Base-by-base conservation (phyloP, 2,113 vertebrate genomes). In the Tympanuchus pallidicinctus region DNA sequence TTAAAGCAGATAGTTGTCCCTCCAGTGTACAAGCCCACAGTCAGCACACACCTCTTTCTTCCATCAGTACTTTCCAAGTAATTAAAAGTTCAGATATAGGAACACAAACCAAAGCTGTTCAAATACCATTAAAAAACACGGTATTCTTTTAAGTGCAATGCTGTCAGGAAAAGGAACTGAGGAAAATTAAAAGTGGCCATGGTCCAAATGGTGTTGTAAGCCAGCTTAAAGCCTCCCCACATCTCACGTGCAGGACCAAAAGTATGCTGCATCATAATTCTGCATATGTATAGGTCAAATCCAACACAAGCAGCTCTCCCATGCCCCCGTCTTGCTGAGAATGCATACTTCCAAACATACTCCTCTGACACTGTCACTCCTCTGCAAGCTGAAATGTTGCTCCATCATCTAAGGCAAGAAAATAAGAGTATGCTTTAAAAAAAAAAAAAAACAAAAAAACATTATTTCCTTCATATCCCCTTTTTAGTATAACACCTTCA, bases 161-260 rank as follows among this genome's bases (percentile, higher is more conserved):
- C 8, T 76, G 5, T 32, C 6, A 4, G 8, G 5, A 86, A 59
- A 92, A 91, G 27, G 13, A 91, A 60, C 59, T 36, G 0, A 52
- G 52, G 69, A 60, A 75, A 47, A 72, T 1, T 45, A 15, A 65
- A 64, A 13, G 13, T 8, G 38, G 7, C 4, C 0, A 3, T 0
- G 0, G 52, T 21, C 32, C 18, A 19, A 75, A 10, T 13, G 10
- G 32, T 71, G 25, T 3, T 66, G 1, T 82, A 89, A 66, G 12
- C 52, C 19, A 69, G 1, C 20, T 40, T 69, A 25, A 42, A 70
- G 42, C 79, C 66, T 40, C 21, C 43, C 11, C 5, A 73, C 69
- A 36, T 77, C 54, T 34, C 48, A 59, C 34, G 17, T 43, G 16
- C 10, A 48, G 27, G 20, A 30, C 8, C 12, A 6, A 32, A 74